A percentile compares a stretch with the other conserved stretches of the same genome.
Conservation (phyloP, 2,888 invertebrate genomes). For the Hofmannophila pseudospretella region DNA sequence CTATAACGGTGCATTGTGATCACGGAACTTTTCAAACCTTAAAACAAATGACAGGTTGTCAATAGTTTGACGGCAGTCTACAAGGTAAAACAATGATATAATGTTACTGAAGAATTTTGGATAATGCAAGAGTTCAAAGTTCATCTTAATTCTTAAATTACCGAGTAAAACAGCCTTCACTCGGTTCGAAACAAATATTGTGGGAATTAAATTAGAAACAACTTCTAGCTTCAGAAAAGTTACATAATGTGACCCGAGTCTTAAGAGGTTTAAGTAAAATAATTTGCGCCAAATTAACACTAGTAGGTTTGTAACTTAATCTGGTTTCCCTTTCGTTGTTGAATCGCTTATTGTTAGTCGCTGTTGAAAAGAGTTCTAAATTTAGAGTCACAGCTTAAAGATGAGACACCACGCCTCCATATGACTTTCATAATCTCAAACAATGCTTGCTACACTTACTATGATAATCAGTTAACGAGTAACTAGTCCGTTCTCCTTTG, state of each 20-base stretch:
- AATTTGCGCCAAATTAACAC: slow-evolving; percentile 13
- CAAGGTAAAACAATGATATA: too few species aligned
- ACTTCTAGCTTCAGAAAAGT: not conserved
- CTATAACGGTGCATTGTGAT: slow-evolving; percentile 63
- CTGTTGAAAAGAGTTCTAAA: slow-evolving; percentile 18
- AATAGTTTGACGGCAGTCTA: too few species aligned
- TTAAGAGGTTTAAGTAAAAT: slow-evolving; percentile 11
- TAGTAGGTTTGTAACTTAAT: slow-evolving; percentile 15
- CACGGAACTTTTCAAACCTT: slow-evolving; percentile 40
- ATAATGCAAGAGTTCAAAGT: too few species aligned
- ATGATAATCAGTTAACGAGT: slow-evolving; percentile 67
- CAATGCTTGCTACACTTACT: slow-evolving; percentile 61
- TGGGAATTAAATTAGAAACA: too few species aligned
- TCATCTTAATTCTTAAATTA: too few species aligned
- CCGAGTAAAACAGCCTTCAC: too few species aligned
- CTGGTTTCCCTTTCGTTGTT: slow-evolving; percentile 22
- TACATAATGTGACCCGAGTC: not conserved
- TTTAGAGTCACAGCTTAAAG: slow-evolving; percentile 19
- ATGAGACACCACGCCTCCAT: slow-evolving; percentile 22
- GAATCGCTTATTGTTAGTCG: slow-evolving; percentile 18
- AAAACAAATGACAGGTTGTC: slow-evolving; percentile 5
- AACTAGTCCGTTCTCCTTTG: slow-evolving; percentile 61
- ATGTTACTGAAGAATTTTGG: too few species aligned
- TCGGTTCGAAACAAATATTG: too few species aligned
- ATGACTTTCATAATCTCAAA: slow-evolving; percentile 55